Conservation (phyloP, 2,797 vertebrate species). For the Myotis planiceps region DNA sequence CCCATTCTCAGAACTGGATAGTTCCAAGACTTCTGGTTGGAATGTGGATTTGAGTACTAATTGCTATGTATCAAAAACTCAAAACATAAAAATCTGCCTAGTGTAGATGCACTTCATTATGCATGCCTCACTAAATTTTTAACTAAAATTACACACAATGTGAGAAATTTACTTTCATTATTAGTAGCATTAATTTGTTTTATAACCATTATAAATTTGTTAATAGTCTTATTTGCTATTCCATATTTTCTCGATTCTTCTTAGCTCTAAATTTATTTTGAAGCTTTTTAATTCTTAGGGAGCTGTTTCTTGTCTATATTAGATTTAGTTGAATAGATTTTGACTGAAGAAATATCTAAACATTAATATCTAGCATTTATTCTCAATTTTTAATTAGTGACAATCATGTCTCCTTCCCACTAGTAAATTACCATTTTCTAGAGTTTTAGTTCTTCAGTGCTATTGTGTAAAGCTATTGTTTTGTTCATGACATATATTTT, state of each 20-base stretch:
- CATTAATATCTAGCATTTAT: background rate
- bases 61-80: background rate
- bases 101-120: background rate
- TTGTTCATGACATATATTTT: background rate
- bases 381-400: background rate
- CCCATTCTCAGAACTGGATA: background rate
- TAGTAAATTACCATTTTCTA: background rate
- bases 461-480: background rate
- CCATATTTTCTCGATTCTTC: background rate
- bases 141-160: background rate
- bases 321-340: constrained; percentile 19
- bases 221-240: background rate
- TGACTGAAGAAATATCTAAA: background rate
- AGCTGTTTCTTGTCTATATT: background rate
- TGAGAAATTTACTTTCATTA: background rate
- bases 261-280: constrained; percentile 18
- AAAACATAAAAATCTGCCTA: background rate
- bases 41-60: background rate
- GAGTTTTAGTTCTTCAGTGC: background rate
- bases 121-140: background rate
- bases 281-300: background rate
- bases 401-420: background rate
- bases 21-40: background rate
- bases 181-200: background rate
- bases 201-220: background rate